Base-by-base conservation (phyloP, 92 coral and sea anemone species). In the Zoanthus sansibaricus region DNA sequence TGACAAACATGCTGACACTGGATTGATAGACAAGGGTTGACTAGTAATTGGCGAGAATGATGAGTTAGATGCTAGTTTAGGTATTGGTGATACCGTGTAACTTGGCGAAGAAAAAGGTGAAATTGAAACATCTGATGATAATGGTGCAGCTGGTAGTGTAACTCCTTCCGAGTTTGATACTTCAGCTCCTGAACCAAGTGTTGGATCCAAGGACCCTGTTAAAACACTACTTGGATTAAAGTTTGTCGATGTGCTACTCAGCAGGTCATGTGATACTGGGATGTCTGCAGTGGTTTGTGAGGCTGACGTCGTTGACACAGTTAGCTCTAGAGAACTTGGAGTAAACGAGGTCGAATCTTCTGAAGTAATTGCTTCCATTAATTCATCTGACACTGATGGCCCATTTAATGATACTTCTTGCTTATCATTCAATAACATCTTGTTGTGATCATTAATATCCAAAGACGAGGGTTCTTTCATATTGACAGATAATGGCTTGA, bases 11-110 rank as follows among this genome's bases (percentile, higher is more conserved):
- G 90, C 84, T 7, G 86, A 76, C 9, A 83, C 83, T 6, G 98
- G 92, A 84, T 91, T 97, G 70, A 97, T 94, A 48, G 94, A 91
- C 77, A 97, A 87, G 7, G 98, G 99, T 54, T 97, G 99, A 56
- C 94, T 83, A 45, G 94, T 42, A 82, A 78, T 87, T 25, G 98
- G 94, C 14, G 98, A 95, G 25, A 90, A 88, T 42, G 98, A 70
- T 20, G 98, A 77, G 56, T 90, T 78, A 48, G 89, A 88, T 14
- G 91, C 75, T 17, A 89, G 83, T 73, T 92, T 94, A 71, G 89
- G 90, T 9, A 94, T 89, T 30, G 96, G 94, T 1, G 98, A 93
- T 64, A 90, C 89, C 25, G 93, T 96, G 31, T 93, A 95, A 78
- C 93, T 93, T 76, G 96, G 94, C 1, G 94, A 87, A 0, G 98